A percentile compares a stretch with the other conserved stretches of the same genome.
phyloP scores from a whole-genome alignment of 1,140 invertebrate species.

The Drosophila arizonae region DNA sequence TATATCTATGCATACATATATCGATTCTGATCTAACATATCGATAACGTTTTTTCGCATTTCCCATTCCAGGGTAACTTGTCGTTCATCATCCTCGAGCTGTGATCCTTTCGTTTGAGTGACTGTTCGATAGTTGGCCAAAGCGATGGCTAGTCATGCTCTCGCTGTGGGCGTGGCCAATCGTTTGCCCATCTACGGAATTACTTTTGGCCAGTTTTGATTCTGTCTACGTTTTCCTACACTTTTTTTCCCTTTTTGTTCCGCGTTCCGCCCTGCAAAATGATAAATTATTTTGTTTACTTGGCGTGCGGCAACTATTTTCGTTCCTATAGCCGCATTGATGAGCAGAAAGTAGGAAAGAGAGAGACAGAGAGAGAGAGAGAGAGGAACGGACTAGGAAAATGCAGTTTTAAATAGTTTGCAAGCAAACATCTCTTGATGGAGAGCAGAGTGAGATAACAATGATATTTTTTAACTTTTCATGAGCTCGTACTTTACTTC shows the following conservation, averaged over 20 bases:
- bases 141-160: constrained; percentile 2
- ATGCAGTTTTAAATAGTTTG: not conserved
- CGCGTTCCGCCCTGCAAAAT: constrained; percentile 46
- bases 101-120: constrained; percentile 16
- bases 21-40: too few species aligned
- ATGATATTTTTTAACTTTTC: too few species aligned
- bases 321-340: constrained; percentile 10
- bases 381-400: too few species aligned
- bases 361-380: too few species aligned
- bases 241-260: too few species aligned
- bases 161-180: constrained; percentile 16
- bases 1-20: too few species aligned
- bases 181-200: constrained; percentile 20
- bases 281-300: constrained; percentile 76
- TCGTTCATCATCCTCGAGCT: not conserved
- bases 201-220: constrained; percentile 36
- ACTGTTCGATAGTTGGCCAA: constrained; percentile 18
- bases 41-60: not conserved
- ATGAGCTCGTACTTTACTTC: too few species aligned
- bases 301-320: constrained; percentile 58
- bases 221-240: not conserved
- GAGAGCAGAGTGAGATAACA: too few species aligned
- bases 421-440: not conserved
- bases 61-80: not conserved
- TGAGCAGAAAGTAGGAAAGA: not conserved